Conservation (phyloP, 2,113 vertebrate genomes). For the Ptilonorhynchus violaceus region DNA sequence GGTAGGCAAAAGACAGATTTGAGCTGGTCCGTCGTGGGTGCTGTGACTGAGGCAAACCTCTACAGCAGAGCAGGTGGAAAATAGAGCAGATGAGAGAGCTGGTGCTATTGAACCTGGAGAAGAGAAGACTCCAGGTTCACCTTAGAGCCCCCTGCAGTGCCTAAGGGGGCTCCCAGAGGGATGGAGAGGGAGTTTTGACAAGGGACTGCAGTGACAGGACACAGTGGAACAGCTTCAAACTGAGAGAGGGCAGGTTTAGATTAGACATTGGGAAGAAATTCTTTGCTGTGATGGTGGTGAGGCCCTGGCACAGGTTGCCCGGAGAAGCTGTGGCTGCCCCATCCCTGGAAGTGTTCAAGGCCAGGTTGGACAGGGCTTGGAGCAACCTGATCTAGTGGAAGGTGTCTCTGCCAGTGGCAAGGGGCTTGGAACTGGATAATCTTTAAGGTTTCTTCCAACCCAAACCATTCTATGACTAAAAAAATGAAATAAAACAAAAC, state of each 20-base stretch:
- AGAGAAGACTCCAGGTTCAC: background rate
- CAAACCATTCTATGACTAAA: background rate
- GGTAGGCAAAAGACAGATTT: background rate
- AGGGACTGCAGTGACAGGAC: no score
- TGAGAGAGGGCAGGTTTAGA: no score
- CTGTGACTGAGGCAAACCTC: background rate
- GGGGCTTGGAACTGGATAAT: background rate
- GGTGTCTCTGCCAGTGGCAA: no score
- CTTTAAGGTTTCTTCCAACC: background rate
- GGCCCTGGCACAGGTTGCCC: background rate
- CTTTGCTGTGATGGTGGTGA: background rate
- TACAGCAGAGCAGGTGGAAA: background rate
- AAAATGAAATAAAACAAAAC: background rate
- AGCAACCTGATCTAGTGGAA: background rate
- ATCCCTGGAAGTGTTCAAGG: background rate
- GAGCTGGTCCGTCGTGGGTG: fast-evolving
- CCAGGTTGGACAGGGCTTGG: no score
- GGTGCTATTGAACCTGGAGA: background rate
- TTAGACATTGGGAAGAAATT: background rate
- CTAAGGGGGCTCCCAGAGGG: background rate
- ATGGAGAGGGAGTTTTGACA: background rate
- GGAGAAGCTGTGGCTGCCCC: background rate
- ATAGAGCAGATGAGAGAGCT: background rate
- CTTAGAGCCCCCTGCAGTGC: background rate
- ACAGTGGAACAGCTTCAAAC: background rate